Conservation (phyloP, 2,888 invertebrate genomes). For the Pollenia griseotomentosa region DNA sequence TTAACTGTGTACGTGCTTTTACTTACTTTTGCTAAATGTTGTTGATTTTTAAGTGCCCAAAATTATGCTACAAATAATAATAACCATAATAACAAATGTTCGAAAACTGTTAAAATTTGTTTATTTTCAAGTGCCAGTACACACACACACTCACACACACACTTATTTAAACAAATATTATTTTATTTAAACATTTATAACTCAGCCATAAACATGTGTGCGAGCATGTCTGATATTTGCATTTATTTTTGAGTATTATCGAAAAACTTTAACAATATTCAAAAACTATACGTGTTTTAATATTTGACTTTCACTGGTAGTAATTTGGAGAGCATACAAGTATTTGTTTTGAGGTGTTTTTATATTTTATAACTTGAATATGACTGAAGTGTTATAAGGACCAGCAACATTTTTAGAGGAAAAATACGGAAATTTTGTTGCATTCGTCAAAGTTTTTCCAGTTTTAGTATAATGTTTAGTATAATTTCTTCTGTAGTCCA, state of each 20-base stretch:
- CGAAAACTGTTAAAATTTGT: conserved; percentile 68
- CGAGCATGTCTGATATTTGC: conserved; percentile 68
- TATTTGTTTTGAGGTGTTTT: conserved; percentile 32
- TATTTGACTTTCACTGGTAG: conserved; percentile 48
- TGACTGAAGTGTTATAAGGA: not conserved
- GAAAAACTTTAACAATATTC: conserved; percentile 81
- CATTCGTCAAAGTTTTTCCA: too few relatives aligned
- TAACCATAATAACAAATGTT: conserved; percentile 66
- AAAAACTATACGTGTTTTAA: conserved; percentile 61
- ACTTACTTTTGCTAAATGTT: conserved; percentile 48
- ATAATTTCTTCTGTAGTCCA: too few relatives aligned
- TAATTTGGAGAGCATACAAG: not conserved
- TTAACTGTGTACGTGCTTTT: conserved; percentile 56
- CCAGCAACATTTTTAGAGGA: not conserved
- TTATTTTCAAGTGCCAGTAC: conserved; percentile 63
- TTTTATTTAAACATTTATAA: conserved; percentile 10
- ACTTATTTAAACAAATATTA: conserved; percentile 13
- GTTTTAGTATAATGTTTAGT: too few relatives aligned
- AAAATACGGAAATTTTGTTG: too few relatives aligned
- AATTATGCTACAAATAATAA: conserved; percentile 70
- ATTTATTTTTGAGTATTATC: conserved; percentile 82
- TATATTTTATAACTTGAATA: not conserved
- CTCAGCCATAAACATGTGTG: conserved; percentile 46
- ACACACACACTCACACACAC: conserved; percentile 26
- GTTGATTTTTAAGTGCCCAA: conserved; percentile 68